Evolutionary conservation across 2,113 vertebrate species (phyloP).

Genomic region (Corythaixoides concolor): DNA sequence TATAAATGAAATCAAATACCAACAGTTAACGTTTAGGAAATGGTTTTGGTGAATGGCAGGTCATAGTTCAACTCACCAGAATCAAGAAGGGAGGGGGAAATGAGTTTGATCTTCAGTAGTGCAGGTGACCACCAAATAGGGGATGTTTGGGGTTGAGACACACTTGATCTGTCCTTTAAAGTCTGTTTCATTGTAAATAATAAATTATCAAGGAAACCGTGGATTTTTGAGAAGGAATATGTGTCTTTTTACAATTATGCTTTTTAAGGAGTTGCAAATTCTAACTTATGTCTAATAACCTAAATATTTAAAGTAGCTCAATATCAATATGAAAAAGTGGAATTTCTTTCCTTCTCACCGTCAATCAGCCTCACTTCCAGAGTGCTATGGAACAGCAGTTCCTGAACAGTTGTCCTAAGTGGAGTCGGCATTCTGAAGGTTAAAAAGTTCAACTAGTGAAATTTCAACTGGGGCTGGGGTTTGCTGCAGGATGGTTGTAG

Average conservation of each 20-base stretch:
- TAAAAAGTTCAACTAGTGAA: background rate
- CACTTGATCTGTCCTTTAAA: background rate
- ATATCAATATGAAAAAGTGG: background rate
- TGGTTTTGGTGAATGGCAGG: background rate
- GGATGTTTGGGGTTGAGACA: background rate
- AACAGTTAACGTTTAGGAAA: background rate
- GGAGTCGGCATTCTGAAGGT: background rate
- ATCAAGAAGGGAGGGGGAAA: background rate
- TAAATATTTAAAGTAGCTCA: background rate
- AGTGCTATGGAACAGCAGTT: background rate
- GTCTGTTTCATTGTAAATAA: background rate
- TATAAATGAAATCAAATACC: conserved; percentile 27
- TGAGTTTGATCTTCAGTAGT: background rate
- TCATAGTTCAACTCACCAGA: background rate
- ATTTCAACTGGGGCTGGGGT: background rate
- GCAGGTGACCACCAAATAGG: background rate
- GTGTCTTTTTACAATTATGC: background rate
- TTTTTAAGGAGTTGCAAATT: background rate
- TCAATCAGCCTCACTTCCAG: background rate
- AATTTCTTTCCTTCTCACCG: background rate
- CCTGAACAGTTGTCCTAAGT: background rate
- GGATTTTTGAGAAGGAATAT: background rate
- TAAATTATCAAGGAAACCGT: background rate
- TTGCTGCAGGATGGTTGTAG: background rate
- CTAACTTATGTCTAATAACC: background rate